Percentiles rank a stretch among this genome's conserved stretches.
Conservation (phyloP, 2,888 invertebrate species). For the Diogma glabrata region DNA sequence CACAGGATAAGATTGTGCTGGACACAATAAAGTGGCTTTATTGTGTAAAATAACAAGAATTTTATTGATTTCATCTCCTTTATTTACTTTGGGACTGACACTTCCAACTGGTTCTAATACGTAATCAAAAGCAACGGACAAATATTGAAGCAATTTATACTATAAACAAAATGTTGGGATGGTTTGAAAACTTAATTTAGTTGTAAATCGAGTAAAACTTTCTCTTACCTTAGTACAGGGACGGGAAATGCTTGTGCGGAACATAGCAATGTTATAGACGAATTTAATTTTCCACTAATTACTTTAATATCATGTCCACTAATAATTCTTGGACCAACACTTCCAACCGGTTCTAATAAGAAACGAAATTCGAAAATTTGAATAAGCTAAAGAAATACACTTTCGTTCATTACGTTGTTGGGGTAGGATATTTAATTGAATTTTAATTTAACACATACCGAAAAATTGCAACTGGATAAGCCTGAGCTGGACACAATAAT, state of each 20-base stretch:
- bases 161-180: constrained; percentile 12
- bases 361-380: not conserved
- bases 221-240: constrained; percentile 56
- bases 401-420: constrained; percentile 17
- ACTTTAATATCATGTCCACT: constrained; percentile 35
- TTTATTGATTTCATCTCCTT: constrained; percentile 40
- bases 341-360: constrained; percentile 48
- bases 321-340: constrained; percentile 49
- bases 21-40: constrained; percentile 46
- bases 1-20: constrained; percentile 57
- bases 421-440: constrained; percentile 19
- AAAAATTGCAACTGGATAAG: constrained; percentile 55
- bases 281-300: constrained; percentile 23
- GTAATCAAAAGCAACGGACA: too few relatives aligned
- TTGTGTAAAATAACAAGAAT: constrained; percentile 30
- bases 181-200: not conserved
- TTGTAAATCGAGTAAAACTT: not conserved
- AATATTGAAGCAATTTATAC: not conserved
- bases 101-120: constrained; percentile 50
- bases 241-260: constrained; percentile 62
- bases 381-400: not conserved
- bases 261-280: constrained; percentile 49
- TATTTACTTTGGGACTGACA: constrained; percentile 49
- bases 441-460: constrained; percentile 39
- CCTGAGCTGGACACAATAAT: constrained; percentile 53